phyloP scores from a whole-genome alignment of 30 jellyfish, hydroid and myxozoan species.

The Sanderia malayensis region DNA sequence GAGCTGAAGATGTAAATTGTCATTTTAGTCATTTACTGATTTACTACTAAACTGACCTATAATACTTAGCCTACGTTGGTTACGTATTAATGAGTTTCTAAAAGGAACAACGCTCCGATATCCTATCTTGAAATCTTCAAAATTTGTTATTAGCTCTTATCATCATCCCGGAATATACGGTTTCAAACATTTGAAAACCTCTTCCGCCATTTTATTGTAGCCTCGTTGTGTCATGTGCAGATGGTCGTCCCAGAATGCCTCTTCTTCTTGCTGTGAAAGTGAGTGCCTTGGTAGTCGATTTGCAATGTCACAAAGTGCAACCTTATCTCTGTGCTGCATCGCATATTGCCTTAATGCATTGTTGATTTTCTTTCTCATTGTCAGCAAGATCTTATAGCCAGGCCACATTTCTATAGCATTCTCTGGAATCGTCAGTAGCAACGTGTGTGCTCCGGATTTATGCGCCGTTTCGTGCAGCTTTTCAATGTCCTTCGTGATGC shows the following conservation, averaged over 20 bases:
- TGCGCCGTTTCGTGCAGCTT: conserved; percentile 85
- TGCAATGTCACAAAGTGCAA: conserved; percentile 86
- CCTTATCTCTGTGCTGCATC: conserved; percentile 60
- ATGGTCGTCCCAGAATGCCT: conserved; percentile 95
- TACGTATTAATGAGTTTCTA: no score
- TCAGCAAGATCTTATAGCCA: conserved; percentile 73
- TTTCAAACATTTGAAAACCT: conserved; percentile 75
- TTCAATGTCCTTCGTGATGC: conserved; percentile 91
- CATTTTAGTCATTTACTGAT: no score
- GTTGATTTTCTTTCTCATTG: conserved; percentile 88
- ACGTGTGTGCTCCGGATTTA: conserved; percentile 83
- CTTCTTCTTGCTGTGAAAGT: conserved; percentile 72
- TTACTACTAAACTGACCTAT: no score
- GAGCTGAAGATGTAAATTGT: no score
- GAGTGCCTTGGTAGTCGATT: conserved; percentile 87
- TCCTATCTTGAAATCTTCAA: no score
- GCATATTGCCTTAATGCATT: conserved; percentile 78
- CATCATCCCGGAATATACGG: conserved; percentile 68
- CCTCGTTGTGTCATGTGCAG: conserved; percentile 95
- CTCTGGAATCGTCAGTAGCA: conserved; percentile 95
- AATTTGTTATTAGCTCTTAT: no score
- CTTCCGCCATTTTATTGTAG: conserved; percentile 92
- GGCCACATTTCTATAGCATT: conserved; percentile 97
- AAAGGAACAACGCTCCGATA: no score
- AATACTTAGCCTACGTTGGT: no score